Base-by-base conservation (phyloP, 2,113 vertebrate species). In the Cettia cetti region DNA sequence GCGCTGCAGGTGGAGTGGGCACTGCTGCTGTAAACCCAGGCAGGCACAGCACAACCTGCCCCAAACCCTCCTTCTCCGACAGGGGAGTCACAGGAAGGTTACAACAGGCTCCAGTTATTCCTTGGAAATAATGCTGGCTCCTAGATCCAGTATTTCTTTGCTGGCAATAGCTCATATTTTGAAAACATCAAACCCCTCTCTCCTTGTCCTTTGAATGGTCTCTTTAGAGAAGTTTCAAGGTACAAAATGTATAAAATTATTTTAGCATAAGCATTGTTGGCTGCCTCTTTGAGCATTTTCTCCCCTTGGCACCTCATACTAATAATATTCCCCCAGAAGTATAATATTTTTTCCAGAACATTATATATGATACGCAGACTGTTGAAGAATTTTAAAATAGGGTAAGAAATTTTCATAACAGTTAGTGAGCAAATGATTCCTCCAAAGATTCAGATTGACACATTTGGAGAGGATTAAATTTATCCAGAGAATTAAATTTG, bases 401-500 rank as follows among this genome's bases (percentile, higher is more conserved):
- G 35, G 49, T 75, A 93, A 63, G 56, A 90, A 82, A 92, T 86
- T 83, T 90, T 89, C 64, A 52, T 91, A 83, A 94, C 31, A 53
- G 79, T 53, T 90, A 83, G 40, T 14, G n/a, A 91, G 81, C 49
- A 95, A 91, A 92, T 79, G 69, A 79, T 92, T 87, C 54, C 53
- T 92, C 77, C 70, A 82, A 95, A 87, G 56, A 96, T 87, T 91
- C 81, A 82, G 82, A 91, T 13, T 92, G 87, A 82, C 78, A 92
- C 71, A 82, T 94, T 93, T 60, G 54, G 63, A 91, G 66, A 93
- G 75, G 66, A 91, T 90, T 92, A 92, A 88, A 81, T 91, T 91
- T 95, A 92, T 76, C 68, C 74, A 89, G 86, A 95, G 80, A 94
- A 95, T 90, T 92, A 78, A 82, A 93, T 90, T 95, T 93, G 75